Base-by-base conservation (phyloP, 2,797 vertebrate species). In the Lagocephalus sceleratus region DNA sequence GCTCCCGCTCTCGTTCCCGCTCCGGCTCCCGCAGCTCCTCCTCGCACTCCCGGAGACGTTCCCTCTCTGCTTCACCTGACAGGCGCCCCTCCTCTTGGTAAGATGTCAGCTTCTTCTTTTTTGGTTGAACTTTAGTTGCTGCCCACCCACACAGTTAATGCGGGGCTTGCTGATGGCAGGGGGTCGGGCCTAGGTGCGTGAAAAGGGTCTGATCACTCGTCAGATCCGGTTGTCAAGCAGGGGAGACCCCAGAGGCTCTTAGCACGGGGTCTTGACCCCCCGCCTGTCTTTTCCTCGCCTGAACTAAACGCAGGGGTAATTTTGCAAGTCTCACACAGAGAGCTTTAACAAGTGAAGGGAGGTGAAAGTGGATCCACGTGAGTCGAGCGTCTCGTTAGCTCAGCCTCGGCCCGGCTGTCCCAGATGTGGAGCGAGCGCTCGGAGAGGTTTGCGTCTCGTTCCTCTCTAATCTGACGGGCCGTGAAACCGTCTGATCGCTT, bases 21-120 rank as follows among this genome's bases (percentile, higher is more conserved):
- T 94, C 94, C 53, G 91, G 87, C 75, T 95, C 94, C 81, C 91
- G 92, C 71, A 93, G 92, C 89, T 95, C 93, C 80, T 93, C 91
- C 79, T 94, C 94, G 39, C 92, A 71, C 88, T 87, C 92, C 79
- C 93, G 93, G 88, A 92, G 93, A 88, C 94, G 92, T 87, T 97
- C 94, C 63, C 93, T 95, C 81, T 98, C 96, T 88, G 94, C 92
- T 85, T 99, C 96, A 26, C 95, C 97, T 51, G 92, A 94, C 87
- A 94, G 92, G 89, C 89, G 88, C 83, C 94, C 93, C 38, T 93
- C 93, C 71, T 94, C 94, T 74, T 94, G 94, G 95, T 96, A 93
- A 71, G 42, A 3, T 11, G 78, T 64, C 43, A 2, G 5, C 2
- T 11, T 12, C 43, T 16, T 8, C 46, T 51, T 23, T 62, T 77